Evolutionary conservation across 2,888 invertebrate genomes (phyloP).

Genomic region (Antheraea yamamai): DNA sequence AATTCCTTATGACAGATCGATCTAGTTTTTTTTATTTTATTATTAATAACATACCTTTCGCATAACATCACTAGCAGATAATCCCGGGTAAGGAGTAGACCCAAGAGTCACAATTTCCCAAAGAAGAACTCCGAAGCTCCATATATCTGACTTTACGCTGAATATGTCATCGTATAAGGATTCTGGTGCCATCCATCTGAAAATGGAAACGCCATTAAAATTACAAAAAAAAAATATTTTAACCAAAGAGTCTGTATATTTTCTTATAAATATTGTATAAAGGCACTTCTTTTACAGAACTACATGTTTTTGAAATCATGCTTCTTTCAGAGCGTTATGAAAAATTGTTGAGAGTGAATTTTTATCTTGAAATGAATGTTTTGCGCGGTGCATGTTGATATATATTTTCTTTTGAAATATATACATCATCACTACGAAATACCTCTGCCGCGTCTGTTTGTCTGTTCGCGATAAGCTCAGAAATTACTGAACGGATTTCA

Average conservation of each 20-base stretch:
- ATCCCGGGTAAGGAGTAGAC: slow-evolving; percentile 96
- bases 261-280: too few species aligned
- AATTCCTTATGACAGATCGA: neutral
- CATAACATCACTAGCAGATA: slow-evolving; percentile 96
- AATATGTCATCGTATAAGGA: slow-evolving; percentile 97
- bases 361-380: too few species aligned
- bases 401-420: too few species aligned
- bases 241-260: neutral
- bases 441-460: too few species aligned
- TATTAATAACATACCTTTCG: slow-evolving; percentile 83
- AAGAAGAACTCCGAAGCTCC: slow-evolving; percentile 96
- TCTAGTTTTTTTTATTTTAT: neutral
- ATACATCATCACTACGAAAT: too few species aligned
- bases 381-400: too few species aligned
- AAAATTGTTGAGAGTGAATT: too few species aligned
- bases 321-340: too few species aligned
- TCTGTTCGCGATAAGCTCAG: too few species aligned
- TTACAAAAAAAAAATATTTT: neutral
- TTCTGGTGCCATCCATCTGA: slow-evolving; percentile 98
- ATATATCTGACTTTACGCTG: slow-evolving; percentile 96
- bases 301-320: too few species aligned
- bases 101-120: slow-evolving; percentile 98
- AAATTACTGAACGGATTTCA: too few species aligned
- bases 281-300: too few species aligned
- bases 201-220: neutral